Evolutionary conservation across 2,113 vertebrate species (phyloP).

Genomic region (Ciconia maguari): DNA sequence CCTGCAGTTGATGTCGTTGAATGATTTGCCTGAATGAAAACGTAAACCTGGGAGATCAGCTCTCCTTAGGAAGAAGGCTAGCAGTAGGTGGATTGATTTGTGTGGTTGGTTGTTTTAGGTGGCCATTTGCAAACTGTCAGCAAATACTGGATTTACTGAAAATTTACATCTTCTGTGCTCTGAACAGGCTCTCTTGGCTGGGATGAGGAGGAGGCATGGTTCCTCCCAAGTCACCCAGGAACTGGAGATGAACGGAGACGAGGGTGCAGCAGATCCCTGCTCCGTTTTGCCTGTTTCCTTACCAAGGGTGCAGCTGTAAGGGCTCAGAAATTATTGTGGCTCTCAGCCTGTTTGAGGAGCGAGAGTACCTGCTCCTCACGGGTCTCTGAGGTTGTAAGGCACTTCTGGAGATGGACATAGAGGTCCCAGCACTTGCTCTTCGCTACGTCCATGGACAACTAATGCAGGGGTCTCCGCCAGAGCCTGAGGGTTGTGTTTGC

Average conservation of each 20-base stretch:
- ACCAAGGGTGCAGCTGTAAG: neutral
- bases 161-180: rapidly evolving
- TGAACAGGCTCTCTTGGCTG: neutral
- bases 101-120: neutral
- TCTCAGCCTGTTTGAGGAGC: neutral
- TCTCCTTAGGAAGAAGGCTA: neutral
- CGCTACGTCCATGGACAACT: rapidly evolving
- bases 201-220: neutral
- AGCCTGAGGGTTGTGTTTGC: neutral
- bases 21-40: too few species aligned
- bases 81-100: neutral
- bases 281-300: rapidly evolving
- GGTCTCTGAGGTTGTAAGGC: neutral
- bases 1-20: rapidly evolving
- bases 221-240: neutral
- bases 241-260: rapidly evolving
- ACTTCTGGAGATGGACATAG: neutral
- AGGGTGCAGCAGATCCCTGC: neutral
- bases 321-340: neutral
- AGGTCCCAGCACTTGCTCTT: rapidly evolving
- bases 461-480: neutral
- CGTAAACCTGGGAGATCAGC: neutral
- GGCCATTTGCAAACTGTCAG: neutral
- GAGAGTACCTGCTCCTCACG: rapidly evolving
- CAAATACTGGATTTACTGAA: neutral